phyloP scores from a whole-genome alignment of 2,797 vertebrate species.

The Ptychadena robeensis region DNA sequence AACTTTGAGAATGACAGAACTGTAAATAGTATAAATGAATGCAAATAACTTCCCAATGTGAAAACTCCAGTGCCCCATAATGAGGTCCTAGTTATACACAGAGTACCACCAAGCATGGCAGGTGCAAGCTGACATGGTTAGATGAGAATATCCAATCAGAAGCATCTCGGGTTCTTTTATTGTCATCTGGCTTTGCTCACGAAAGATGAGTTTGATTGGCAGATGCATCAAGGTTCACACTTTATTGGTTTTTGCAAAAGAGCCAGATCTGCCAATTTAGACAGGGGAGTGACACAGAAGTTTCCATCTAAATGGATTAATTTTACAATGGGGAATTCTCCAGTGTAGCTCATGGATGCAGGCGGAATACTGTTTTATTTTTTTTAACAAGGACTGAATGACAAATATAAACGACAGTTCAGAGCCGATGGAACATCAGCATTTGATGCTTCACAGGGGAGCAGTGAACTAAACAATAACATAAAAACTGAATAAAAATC shows the following conservation, averaged over 20 bases:
- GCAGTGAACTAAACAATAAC: conserved; percentile 86
- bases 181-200: conserved; percentile 87
- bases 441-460: conserved; percentile 89
- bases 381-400: conserved; percentile 93
- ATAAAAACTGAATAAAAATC: conserved; percentile 86
- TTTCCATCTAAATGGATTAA: conserved; percentile 94
- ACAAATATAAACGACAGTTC: conserved; percentile 90
- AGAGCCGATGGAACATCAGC: conserved; percentile 86
- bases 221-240: conserved; percentile 91
- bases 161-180: conserved; percentile 77
- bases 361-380: conserved; percentile 77
- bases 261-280: conserved; percentile 95
- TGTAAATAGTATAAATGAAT: conserved; percentile 54
- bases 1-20: conserved; percentile 48
- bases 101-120: conserved; percentile 84
- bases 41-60: conserved; percentile 57
- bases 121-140: conserved; percentile 90
- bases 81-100: conserved; percentile 74
- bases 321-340: conserved; percentile 93
- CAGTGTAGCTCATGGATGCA: conserved; percentile 79
- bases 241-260: conserved; percentile 92
- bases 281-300: conserved; percentile 94
- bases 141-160: conserved; percentile 90
- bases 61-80: conserved; percentile 63
- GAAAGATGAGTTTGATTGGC: conserved; percentile 89